Percentiles rank a stretch among this genome's conserved stretches.
Conservation (phyloP, 1,140 invertebrate genomes). For the Bombus fervidus region DNA sequence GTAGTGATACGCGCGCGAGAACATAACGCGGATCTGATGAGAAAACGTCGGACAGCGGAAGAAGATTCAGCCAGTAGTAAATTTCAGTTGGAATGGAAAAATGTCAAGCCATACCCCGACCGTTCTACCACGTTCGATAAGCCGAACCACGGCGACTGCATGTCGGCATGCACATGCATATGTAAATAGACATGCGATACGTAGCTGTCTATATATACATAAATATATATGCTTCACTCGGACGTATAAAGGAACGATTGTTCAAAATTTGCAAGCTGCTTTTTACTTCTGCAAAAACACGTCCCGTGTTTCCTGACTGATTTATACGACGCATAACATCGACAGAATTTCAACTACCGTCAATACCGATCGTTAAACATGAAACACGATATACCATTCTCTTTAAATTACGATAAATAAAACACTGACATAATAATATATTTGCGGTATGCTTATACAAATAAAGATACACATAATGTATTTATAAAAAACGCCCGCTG, state of each 20-base stretch:
- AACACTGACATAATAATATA: too few relatives aligned
- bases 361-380: too few relatives aligned
- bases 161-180: conserved; percentile 62
- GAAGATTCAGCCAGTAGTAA: conserved; percentile 53
- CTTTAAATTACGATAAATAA: too few relatives aligned
- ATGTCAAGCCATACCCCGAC: conserved; percentile 48
- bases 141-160: conserved; percentile 54
- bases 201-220: neutral
- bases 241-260: conserved; percentile 52
- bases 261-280: conserved; percentile 43
- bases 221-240: conserved; percentile 24
- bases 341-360: neutral
- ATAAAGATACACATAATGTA: too few relatives aligned
- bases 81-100: conserved; percentile 65
- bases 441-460: too few relatives aligned
- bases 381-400: too few relatives aligned
- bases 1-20: neutral
- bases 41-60: conserved; percentile 41
- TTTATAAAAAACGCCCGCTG: too few relatives aligned
- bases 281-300: conserved; percentile 30
- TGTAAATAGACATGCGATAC: conserved; percentile 60
- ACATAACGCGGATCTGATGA: conserved; percentile 36
- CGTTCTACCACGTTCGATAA: conserved; percentile 57
- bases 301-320: neutral
- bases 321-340: neutral